These are phyloP conservation scores for Caenorhabditis virilis DNA, from an alignment of 2,888 invertebrate species.

Conservation along the genomic window DNA sequence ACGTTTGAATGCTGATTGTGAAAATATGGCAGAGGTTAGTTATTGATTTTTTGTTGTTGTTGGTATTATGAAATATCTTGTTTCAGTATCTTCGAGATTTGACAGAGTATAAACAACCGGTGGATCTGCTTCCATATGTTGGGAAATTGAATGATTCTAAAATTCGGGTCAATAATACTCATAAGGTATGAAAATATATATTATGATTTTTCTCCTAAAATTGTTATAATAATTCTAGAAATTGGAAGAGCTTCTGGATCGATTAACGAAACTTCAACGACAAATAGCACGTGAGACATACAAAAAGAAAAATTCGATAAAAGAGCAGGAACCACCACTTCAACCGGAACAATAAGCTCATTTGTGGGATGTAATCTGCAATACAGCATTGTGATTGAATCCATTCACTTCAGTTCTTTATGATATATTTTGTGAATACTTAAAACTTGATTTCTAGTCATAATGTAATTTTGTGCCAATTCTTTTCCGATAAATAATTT, in stretches of 20 bases:
- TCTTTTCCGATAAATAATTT: too few relatives aligned
- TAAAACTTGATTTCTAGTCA: too few relatives aligned
- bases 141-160: conserved; percentile 42
- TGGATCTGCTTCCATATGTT: conserved; percentile 40
- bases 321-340: conserved; percentile 31
- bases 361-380: too few relatives aligned
- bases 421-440: too few relatives aligned
- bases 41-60: not conserved
- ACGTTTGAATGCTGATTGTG: conserved; percentile 27
- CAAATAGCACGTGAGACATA: conserved; percentile 51
- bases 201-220: not conserved
- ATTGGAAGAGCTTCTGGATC: conserved; percentile 35
- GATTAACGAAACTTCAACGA: conserved; percentile 47
- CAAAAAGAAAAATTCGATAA: conserved; percentile 32
- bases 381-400: too few relatives aligned
- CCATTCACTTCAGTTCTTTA: too few relatives aligned
- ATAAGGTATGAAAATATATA: conserved; percentile 19
- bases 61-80: not conserved
- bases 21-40: conserved; percentile 33
- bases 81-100: conserved; percentile 48
- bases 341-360: too few relatives aligned
- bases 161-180: conserved; percentile 35
- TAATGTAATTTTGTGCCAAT: too few relatives aligned
- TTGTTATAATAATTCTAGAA: conserved; percentile 13
- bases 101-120: conserved; percentile 37